phyloP scores from a whole-genome alignment of 92 coral and sea anemone genomes.

The Paragorgia papillata region DNA sequence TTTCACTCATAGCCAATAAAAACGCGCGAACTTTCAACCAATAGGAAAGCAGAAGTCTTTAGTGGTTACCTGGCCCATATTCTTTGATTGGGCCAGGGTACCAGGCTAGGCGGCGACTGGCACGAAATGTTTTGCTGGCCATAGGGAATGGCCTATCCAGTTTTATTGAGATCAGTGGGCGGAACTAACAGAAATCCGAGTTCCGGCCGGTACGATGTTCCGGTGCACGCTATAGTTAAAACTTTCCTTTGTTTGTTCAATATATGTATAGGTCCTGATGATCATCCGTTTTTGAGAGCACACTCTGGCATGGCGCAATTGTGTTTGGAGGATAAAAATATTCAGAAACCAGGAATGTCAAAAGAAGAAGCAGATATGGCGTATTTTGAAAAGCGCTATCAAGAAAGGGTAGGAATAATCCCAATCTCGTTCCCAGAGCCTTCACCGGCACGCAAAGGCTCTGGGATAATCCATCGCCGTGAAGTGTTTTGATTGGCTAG shows the following conservation, averaged over 20 bases:
- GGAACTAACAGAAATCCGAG: too few species aligned
- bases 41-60: too few species aligned
- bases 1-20: too few species aligned
- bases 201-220: too few species aligned
- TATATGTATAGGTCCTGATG: constrained; percentile 69
- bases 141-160: too few species aligned
- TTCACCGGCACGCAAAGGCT: not conserved
- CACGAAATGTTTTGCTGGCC: too few species aligned
- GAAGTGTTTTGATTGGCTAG: not conserved
- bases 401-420: constrained; percentile 74
- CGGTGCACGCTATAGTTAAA: too few species aligned
- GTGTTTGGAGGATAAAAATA: constrained; percentile 69
- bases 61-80: too few species aligned
- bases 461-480: not conserved
- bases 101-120: too few species aligned
- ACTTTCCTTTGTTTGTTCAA: not conserved
- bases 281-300: constrained; percentile 88
- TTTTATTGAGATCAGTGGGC: too few species aligned
- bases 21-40: too few species aligned
- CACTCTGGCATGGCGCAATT: constrained; percentile 74
- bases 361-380: constrained; percentile 97
- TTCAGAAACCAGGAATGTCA: constrained; percentile 57
- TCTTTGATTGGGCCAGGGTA: too few species aligned
- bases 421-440: not conserved
- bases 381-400: constrained; percentile 90